Evolutionary conservation across 1,140 invertebrate species (phyloP), one percentile per base, ranked within the genome.

Genomic region (Ericerus pela): DNA sequence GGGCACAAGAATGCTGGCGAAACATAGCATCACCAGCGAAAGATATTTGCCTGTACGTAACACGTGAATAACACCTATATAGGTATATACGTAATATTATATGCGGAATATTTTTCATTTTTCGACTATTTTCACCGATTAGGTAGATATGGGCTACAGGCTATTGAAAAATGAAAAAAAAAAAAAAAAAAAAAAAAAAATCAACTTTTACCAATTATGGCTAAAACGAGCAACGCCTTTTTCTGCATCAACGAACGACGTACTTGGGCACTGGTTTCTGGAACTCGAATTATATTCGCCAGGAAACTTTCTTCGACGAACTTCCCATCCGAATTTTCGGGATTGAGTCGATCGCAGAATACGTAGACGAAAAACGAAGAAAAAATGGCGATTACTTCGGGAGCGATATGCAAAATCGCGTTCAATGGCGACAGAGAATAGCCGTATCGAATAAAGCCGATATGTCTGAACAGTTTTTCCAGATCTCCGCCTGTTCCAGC

Each of bases 1-100:
- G 2, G 88, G 87, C 47, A 79, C 75, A 62, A 89, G 67, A 38
- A 85, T 79, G 0, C 85, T 85, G 16, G 83, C 79, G 59, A 85
- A 75, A 68, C 87, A 89, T 54, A 90, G 69, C 6, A 80, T 75
- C 27, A 78, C 76, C 33, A 90, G 67, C 14, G 78, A 77, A 12
- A 81, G 69, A 59, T 85, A 83, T 61, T 81, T 84, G 18, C 83
- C 84, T 58, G 27, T 8, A 43, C 8, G 11, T 8, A 43, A n/a
- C 6, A 24, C n/a, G n/a, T n/a, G 70, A 64, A 30, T 60, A 65
- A 47, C 66, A 70, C 18, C 6, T 43, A 11, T 43, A 6, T 11
- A 43, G 6, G 18, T 43, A 43, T 43, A 11, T 8, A 14, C 8
- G 6, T 43, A 43, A 14, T 26, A 8, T 51, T 24, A 20, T 14